These are phyloP conservation scores for Bombus consobrinus DNA, from an alignment of 1,140 invertebrate genomes.

Conservation along the genomic window DNA sequence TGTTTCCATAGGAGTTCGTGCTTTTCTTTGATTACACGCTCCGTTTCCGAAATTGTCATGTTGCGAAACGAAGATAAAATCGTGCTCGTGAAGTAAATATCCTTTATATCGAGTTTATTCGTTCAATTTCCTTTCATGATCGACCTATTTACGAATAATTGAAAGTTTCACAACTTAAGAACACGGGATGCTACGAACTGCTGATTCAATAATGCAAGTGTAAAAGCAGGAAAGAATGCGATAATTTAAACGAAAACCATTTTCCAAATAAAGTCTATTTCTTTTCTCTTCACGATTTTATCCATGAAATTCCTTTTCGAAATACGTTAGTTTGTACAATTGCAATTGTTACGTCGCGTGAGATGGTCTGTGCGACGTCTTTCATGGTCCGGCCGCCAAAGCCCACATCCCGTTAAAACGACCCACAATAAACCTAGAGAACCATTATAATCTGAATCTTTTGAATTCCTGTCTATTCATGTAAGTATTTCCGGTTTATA, in stretches of 20 bases:
- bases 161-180: neutral
- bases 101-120: slow-evolving; percentile 4
- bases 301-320: neutral
- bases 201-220: neutral
- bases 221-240: too few species aligned
- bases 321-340: neutral
- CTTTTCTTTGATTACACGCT: neutral
- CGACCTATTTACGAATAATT: slow-evolving; percentile 3
- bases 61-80: neutral
- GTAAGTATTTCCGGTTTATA: too few species aligned
- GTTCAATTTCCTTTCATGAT: neutral
- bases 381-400: too few species aligned
- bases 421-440: too few species aligned
- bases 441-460: too few species aligned
- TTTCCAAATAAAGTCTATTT: too few species aligned
- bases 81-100: neutral
- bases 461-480: too few species aligned
- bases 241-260: neutral
- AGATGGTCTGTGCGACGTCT: too few species aligned
- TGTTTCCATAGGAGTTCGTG: neutral
- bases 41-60: neutral
- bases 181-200: neutral
- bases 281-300: too few species aligned
- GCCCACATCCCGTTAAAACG: too few species aligned
- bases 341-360: too few species aligned